Base-by-base conservation (phyloP, 2,113 vertebrate genomes). In the Pogona vitticeps region DNA sequence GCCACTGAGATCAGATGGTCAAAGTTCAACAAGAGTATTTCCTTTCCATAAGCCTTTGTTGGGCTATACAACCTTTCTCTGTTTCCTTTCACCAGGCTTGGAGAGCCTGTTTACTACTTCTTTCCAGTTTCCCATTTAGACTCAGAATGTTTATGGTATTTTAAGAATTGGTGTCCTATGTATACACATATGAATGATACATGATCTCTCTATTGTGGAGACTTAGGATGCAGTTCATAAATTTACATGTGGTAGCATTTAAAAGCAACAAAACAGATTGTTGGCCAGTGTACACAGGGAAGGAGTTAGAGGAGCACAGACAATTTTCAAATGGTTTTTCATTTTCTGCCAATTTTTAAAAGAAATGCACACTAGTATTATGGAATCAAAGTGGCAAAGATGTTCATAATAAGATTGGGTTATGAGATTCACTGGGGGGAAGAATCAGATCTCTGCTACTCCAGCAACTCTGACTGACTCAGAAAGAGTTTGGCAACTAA, bases 111-210 rank as follows among this genome's bases (percentile, higher is more conserved):
- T 86, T 86, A 86, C 59, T 72, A 70, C 13, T 85, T 71, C 59
- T 28, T 79, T 86, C 84, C 63, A 86, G 33, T 79, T 71, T 80
- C 65, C 84, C 79, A 71, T 80, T 79, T 86, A 75, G 78, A 73
- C 46, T 80, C 56, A 75, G 85, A 81, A 81, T 86, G 75, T 81
- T 86, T 86, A 86, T 75, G 40, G 85, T 36, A 86, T 75, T 81
- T 65, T 75, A 86, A 75, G 70, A 56, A 81, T 80, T 65, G 9
- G 56, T 65, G 58, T 33, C 42, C 36, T 65, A 46, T 81, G 28
- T 52, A 73, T 73, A 86, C 71, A 75, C 46, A 72, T 68, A 86
- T 58, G 40, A 40, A 75, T 36, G 59, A 80, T 52, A 65, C 9
- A 63, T 75, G 68, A 75, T 17, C 52, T 85, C 63, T 58, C 65